Percentiles rank a stretch among this genome's conserved stretches.
Evolutionary conservation across 2,113 vertebrate genomes (phyloP).

Genomic region (Geothlypis trichas): DNA sequence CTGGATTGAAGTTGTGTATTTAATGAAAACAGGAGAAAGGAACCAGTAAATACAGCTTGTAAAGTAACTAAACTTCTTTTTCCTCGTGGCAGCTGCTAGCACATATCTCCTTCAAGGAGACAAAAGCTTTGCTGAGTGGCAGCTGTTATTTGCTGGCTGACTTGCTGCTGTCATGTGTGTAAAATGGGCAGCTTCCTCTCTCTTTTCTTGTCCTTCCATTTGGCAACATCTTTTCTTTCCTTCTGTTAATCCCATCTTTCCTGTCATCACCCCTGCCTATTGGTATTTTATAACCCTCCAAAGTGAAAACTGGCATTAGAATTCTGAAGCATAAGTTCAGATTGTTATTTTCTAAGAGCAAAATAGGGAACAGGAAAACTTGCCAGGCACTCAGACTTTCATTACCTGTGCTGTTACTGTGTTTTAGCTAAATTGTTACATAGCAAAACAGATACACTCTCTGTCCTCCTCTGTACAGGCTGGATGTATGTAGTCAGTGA

Average conservation of each 20-base stretch:
- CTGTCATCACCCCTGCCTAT: neutral
- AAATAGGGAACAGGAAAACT: neutral
- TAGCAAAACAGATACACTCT: neutral
- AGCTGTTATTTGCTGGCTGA: conserved; percentile 25
- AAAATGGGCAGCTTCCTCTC: conserved; percentile 1
- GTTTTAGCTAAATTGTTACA: neutral
- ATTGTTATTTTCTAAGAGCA: neutral
- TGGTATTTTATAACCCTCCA: neutral
- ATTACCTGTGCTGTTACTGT: neutral
- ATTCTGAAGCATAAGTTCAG: neutral
- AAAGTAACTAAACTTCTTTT: neutral
- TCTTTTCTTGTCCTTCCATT: neutral
- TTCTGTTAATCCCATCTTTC: conserved; percentile 28
- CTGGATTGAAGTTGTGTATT: neutral
- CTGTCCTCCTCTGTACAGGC: neutral
- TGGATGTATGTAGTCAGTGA: neutral
- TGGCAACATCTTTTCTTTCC: conserved; percentile 4
- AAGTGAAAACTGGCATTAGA: neutral
- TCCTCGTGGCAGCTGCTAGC: neutral
- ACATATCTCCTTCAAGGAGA: neutral
- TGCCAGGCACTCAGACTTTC: neutral
- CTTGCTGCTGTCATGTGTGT: conserved; percentile 7
- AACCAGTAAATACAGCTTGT: neutral
- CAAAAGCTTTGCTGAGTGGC: conserved; percentile 17
- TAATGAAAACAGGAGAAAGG: neutral